Evolutionary conservation across 2,113 vertebrate species (phyloP).

Genomic region (Spilogale gracilis): DNA sequence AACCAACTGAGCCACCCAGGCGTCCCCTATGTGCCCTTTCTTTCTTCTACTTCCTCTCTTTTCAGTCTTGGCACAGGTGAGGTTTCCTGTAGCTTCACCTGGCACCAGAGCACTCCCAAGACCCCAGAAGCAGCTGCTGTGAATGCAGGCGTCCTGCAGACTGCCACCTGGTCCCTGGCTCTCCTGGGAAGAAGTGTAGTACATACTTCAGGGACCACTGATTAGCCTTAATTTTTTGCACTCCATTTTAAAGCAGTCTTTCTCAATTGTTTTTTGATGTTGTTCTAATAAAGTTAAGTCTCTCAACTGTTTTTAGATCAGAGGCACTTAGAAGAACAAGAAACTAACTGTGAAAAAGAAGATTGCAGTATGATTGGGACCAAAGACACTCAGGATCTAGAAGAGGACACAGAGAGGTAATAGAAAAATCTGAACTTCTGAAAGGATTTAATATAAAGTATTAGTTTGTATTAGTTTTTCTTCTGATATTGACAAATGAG

Average conservation of each 20-base stretch:
- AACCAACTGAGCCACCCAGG: too few relatives aligned
- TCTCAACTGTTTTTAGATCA: conserved; percentile 72
- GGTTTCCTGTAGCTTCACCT: conserved; percentile 76
- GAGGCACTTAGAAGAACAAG: conserved; percentile 74
- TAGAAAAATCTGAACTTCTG: conserved; percentile 54
- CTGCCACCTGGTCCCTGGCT: conserved; percentile 54
- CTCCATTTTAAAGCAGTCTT: conserved; percentile 46
- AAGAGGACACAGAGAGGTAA: conserved; percentile 89
- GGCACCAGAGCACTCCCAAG: conserved; percentile 67
- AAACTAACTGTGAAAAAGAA: conserved; percentile 69
- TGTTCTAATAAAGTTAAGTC: conserved; percentile 58
- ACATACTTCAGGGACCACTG: conserved; percentile 30
- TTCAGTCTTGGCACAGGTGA: conserved; percentile 61
- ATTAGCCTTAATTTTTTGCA: conserved; percentile 53
- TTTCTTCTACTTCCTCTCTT: conserved; percentile 43
- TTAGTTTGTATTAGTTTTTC: not conserved
- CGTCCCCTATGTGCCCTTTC: not conserved
- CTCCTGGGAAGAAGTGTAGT: conserved; percentile 53
- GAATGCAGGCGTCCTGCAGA: conserved; percentile 44
- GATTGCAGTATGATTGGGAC: conserved; percentile 67
- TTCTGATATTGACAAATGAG: conserved; percentile 34
- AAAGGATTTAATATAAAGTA: conserved; percentile 41
- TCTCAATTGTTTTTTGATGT: conserved; percentile 64
- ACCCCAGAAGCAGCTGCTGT: conserved; percentile 73
- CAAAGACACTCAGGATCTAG: conserved; percentile 74